Conservation (phyloP, 2,113 vertebrate genomes). For the Ageneiosus marmoratus region DNA sequence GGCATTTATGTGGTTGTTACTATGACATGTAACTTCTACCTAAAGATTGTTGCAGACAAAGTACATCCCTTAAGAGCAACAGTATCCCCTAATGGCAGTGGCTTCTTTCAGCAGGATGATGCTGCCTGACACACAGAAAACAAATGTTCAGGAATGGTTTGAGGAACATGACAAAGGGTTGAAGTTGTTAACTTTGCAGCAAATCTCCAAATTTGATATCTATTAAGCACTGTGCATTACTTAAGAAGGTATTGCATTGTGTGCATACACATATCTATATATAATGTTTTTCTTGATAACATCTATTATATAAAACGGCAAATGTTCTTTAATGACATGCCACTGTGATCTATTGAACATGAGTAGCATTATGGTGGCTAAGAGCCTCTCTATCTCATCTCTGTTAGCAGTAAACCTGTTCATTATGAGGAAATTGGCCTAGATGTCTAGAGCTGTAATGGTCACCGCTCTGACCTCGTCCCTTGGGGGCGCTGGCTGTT, state of each 20-base stretch:
- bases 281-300: not conserved
- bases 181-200: no score
- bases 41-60: no score
- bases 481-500: conserved; percentile 71
- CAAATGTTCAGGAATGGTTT: no score
- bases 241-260: not conserved
- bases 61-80: no score
- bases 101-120: no score
- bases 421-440: conserved; percentile 70
- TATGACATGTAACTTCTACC: no score
- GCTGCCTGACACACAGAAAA: no score
- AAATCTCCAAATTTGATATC: conserved; percentile 3
- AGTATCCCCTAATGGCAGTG: no score
- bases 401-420: conserved; percentile 68
- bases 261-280: not conserved
- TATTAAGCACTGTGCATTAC: not conserved
- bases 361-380: conserved; percentile 33
- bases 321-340: not conserved
- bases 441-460: conserved; percentile 60
- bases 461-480: conserved; percentile 74
- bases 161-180: no score
- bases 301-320: not conserved
- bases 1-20: no score
- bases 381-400: conserved; percentile 52
- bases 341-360: not conserved